Conservation (phyloP, 2,888 invertebrate species). For the Diaphora mendica region DNA sequence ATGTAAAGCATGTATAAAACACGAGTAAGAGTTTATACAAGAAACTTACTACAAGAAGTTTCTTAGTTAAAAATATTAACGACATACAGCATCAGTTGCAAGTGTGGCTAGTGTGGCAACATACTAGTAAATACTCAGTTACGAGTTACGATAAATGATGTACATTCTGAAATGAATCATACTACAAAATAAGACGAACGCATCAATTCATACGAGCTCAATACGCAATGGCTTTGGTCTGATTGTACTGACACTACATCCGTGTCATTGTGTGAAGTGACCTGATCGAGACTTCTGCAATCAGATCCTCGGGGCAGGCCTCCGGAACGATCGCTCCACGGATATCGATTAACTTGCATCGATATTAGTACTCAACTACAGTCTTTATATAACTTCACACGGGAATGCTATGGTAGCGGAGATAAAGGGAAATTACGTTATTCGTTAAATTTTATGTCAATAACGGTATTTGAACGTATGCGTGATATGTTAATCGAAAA, state of each 20-base stretch:
- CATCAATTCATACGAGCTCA: slow-evolving; percentile 48
- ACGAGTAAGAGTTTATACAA: neutral
- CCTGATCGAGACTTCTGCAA: slow-evolving; percentile 66
- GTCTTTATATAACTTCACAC: slow-evolving; percentile 50
- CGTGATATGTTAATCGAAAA: slow-evolving; percentile 31
- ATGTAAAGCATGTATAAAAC: neutral
- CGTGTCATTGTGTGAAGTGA: slow-evolving; percentile 65
- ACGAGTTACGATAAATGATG: slow-evolving; percentile 23
- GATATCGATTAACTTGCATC: slow-evolving; percentile 63
- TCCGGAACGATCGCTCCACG: slow-evolving; percentile 71
- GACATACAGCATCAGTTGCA: neutral
- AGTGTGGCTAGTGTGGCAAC: neutral
- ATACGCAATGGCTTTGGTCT: slow-evolving; percentile 40
- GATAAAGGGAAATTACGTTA: slow-evolving; percentile 39
- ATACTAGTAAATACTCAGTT: neutral
- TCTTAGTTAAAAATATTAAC: too few species aligned
- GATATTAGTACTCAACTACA: slow-evolving; percentile 20
- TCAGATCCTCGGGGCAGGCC: slow-evolving; percentile 64
- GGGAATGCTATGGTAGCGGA: slow-evolving; percentile 48
- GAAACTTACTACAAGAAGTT: too few species aligned
- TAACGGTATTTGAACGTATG: slow-evolving; percentile 40
- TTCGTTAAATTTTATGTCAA: slow-evolving; percentile 33
- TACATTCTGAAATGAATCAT: slow-evolving; percentile 54
- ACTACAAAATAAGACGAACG: slow-evolving; percentile 54
- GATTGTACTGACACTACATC: slow-evolving; percentile 61